These are phyloP conservation scores for Anguilla japonica DNA, from an alignment of 2,113 vertebrate species.

Conservation along the genomic window DNA sequence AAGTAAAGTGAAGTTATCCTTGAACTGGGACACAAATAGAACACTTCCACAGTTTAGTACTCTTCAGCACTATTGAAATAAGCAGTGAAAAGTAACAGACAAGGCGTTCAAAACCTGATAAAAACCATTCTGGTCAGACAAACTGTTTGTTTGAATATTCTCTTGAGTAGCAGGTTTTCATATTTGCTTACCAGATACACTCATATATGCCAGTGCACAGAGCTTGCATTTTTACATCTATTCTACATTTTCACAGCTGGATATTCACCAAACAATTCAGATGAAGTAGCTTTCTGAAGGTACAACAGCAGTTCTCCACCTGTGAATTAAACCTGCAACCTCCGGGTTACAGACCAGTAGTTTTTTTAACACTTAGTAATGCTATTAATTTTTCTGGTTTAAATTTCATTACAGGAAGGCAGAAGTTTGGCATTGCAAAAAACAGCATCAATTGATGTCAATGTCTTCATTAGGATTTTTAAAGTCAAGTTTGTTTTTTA, in stretches of 20 bases:
- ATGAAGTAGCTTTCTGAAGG: background rate
- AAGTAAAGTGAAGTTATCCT: background rate
- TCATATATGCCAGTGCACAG: background rate
- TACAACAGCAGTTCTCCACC: background rate
- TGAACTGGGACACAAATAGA: background rate
- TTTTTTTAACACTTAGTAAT: background rate
- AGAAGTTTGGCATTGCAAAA: background rate
- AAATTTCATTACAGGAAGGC: no score
- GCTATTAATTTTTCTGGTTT: background rate
- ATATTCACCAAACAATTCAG: background rate
- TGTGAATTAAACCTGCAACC: background rate
- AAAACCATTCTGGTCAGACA: background rate
- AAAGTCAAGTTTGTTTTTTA: no score
- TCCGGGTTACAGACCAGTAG: background rate
- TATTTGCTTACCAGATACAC: background rate
- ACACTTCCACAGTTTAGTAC: background rate
- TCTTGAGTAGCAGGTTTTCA: conserved; percentile 2
- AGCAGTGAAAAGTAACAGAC: conserved; percentile 15
- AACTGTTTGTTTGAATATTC: conserved; percentile 8
- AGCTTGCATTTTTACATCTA: background rate
- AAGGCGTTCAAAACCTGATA: background rate
- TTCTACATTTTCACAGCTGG: background rate
- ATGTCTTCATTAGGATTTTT: background rate
- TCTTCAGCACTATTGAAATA: background rate
- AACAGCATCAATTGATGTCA: background rate